Conservation (phyloP, 2,888 invertebrate genomes). For the Tenthredo mesomela region DNA sequence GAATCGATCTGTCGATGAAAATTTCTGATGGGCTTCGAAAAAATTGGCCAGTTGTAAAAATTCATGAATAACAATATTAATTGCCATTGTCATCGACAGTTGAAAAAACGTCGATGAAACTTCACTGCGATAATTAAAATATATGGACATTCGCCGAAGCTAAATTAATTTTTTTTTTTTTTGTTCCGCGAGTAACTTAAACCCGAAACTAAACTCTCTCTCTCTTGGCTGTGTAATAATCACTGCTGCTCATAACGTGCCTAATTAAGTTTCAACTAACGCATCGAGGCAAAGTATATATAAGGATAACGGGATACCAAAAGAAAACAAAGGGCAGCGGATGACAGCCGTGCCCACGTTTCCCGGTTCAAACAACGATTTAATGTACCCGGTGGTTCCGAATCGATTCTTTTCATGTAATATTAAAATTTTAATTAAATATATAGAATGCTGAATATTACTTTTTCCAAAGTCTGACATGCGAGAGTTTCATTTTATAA, state of each 20-base stretch:
- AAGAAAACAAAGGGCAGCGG: conserved; percentile 47
- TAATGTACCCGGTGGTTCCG: conserved; percentile 23
- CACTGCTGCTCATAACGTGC: neutral
- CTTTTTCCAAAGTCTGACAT: neutral
- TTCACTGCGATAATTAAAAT: neutral
- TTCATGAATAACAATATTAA: neutral
- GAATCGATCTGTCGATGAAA: neutral
- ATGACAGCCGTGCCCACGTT: conserved; percentile 48
- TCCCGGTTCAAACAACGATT: conserved; percentile 15
- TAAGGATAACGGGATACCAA: conserved; percentile 42
- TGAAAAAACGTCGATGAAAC: neutral
- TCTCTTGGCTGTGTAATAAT: neutral
- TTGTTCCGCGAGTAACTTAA: neutral
- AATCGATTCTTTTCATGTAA: neutral
- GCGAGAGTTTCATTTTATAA: neutral
- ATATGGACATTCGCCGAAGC: neutral
- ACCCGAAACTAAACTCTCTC: neutral
- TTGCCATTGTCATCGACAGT: neutral
- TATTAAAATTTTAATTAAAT: neutral
- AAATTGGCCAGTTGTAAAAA: neutral
- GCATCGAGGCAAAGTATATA: conserved; percentile 42
- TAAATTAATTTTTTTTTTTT: neutral
- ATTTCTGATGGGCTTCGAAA: neutral
- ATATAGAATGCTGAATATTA: neutral
- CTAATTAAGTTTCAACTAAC: conserved; percentile 46